Percentiles rank a stretch among this genome's conserved stretches.
These are phyloP conservation scores for Zygogramma bicolorata DNA, from an alignment of 2,888 invertebrate species.

Conservation along the genomic window DNA sequence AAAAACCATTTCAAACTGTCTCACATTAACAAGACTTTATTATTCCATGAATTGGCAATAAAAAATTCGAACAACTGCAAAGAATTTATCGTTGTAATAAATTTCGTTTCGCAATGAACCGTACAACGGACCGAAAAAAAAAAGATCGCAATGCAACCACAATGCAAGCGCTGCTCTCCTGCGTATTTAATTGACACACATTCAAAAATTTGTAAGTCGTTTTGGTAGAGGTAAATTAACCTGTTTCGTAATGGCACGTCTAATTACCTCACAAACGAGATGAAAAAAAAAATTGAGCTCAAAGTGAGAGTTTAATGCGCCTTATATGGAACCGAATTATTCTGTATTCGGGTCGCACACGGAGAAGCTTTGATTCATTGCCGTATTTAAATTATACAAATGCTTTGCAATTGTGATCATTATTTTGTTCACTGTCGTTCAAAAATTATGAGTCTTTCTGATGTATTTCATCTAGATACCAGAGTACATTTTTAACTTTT, in stretches of 20 bases:
- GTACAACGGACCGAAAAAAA: background rate
- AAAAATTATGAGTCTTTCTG: no score
- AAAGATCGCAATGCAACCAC: constrained; percentile 5
- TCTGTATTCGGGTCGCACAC: background rate
- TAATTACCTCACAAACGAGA: constrained; percentile 9
- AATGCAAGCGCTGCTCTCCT: background rate
- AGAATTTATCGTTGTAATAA: constrained; percentile 14
- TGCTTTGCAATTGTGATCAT: background rate
- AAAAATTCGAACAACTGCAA: constrained; percentile 3
- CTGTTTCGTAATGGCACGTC: constrained; percentile 11
- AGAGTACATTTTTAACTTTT: no score
- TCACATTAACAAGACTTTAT: background rate
- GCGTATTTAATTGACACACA: constrained; percentile 21
- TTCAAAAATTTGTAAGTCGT: constrained; percentile 19
- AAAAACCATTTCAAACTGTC: background rate
- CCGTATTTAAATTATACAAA: background rate
- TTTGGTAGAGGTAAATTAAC: constrained; percentile 20
- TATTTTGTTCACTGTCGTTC: background rate
- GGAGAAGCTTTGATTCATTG: constrained; percentile 9
- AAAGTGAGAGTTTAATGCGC: constrained; percentile 12
- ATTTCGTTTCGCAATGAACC: constrained; percentile 2
- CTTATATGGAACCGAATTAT: constrained; percentile 14
- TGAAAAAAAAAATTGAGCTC: constrained; percentile 14
- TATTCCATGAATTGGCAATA: constrained; percentile 2
- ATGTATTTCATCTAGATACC: no score